Percentiles rank a stretch among this genome's conserved stretches.
Conservation (phyloP, 2,888 invertebrate genomes). For the Oligia latruncula region DNA sequence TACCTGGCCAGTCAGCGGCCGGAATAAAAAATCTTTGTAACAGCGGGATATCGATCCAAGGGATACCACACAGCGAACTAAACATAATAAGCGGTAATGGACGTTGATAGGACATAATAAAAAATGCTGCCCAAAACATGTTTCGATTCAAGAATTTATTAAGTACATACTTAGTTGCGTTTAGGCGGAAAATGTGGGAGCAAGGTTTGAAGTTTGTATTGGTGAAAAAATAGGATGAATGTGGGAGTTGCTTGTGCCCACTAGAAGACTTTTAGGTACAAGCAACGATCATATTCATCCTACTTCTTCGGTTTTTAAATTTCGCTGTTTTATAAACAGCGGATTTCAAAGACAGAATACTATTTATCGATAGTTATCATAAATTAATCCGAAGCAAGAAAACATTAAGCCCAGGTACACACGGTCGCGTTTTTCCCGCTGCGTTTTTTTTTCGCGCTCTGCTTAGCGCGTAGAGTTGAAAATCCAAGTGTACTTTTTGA, state of each 20-base stretch:
- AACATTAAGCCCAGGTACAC: background rate
- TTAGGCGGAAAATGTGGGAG: constrained; percentile 57
- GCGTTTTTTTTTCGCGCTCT: background rate
- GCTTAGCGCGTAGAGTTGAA: background rate
- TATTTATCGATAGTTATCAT: background rate
- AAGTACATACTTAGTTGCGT: constrained; percentile 43
- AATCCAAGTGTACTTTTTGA: background rate
- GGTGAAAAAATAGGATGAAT: constrained; percentile 30
- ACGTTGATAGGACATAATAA: constrained; percentile 79
- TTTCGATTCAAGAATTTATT: constrained; percentile 57
- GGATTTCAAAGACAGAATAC: background rate
- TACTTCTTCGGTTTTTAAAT: background rate
- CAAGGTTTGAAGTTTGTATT: constrained; percentile 15
- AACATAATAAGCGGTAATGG: constrained; percentile 85
- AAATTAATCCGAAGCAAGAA: background rate
- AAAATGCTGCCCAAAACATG: constrained; percentile 67
- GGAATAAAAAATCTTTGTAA: constrained; percentile 67
- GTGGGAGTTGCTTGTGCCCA: background rate
- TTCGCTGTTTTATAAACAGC: background rate
- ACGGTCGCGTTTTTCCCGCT: no score
- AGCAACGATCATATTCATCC: background rate
- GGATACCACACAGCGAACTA: constrained; percentile 81
- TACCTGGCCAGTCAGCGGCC: constrained; percentile 60
- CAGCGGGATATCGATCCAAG: constrained; percentile 79
- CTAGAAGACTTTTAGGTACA: background rate